phyloP scores from a whole-genome alignment of 2,888 invertebrate species.

The Dryomyza anilis region DNA sequence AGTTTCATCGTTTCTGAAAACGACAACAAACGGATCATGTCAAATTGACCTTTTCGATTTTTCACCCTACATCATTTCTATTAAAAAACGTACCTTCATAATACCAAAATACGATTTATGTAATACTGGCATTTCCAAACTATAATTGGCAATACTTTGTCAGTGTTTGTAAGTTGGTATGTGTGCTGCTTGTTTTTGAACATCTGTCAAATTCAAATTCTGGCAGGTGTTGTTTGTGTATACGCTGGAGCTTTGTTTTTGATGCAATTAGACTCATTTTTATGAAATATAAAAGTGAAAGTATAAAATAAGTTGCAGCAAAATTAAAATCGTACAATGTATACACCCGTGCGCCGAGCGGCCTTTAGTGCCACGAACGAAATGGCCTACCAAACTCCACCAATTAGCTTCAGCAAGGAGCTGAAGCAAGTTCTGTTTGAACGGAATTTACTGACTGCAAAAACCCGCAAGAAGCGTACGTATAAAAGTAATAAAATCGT shows the following conservation, averaged over 20 bases:
- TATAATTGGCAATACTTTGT: background rate
- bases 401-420: constrained; percentile 66
- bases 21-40: no score
- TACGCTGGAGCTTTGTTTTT: no score
- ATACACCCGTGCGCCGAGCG: constrained; percentile 7
- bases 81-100: no score
- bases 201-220: background rate
- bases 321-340: no score
- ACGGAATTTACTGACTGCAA: constrained; percentile 68
- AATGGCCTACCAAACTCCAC: constrained; percentile 54
- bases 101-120: no score
- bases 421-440: constrained; percentile 67
- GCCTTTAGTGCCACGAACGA: background rate
- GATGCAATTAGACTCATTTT: no score
- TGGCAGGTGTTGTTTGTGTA: background rate
- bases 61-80: no score
- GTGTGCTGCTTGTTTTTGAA: constrained; percentile 1
- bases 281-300: no score
- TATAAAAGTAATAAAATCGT: background rate
- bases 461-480: constrained; percentile 66
- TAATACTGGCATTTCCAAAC: no score
- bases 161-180: background rate
- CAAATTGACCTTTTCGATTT: no score
- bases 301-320: background rate
- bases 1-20: no score